Conservation (phyloP, 2,113 vertebrate genomes). For the Stictonetta naevosa region DNA sequence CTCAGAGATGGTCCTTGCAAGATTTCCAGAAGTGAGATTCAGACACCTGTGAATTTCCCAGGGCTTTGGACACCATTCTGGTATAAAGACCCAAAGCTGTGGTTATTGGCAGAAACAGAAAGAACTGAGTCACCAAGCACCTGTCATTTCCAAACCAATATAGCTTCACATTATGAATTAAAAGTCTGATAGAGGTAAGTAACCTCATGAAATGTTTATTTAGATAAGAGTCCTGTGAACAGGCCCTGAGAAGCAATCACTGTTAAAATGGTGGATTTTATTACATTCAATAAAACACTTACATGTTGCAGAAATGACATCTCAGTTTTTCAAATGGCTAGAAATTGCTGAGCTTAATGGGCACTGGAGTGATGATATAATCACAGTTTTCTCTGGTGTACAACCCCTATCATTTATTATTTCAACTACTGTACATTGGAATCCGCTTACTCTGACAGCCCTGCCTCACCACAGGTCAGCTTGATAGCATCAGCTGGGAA, state of each 20-base stretch:
- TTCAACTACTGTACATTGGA: conserved; percentile 17
- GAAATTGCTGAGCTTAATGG: conserved; percentile 59
- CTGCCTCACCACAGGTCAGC: neutral
- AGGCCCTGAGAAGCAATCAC: conserved; percentile 10
- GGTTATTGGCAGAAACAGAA: neutral
- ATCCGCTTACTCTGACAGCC: conserved; percentile 41
- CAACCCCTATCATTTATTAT: conserved; percentile 46
- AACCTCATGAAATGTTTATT: conserved; percentile 42
- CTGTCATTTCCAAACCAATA: neutral
- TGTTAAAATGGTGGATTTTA: conserved; percentile 46
- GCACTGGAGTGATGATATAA: conserved; percentile 53
- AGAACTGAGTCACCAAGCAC: neutral
- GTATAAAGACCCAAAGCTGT: neutral
- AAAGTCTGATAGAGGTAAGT: conserved; percentile 9
- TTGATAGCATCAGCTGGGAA: conserved; percentile 28
- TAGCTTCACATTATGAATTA: conserved; percentile 22
- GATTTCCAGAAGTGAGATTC: neutral
- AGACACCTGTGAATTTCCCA: neutral
- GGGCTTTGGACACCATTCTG: neutral
- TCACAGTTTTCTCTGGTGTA: conserved; percentile 47
- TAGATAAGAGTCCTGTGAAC: conserved; percentile 16
- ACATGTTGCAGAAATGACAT: conserved; percentile 29
- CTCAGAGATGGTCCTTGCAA: neutral
- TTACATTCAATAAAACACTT: conserved; percentile 45
- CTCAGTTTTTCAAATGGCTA: conserved; percentile 46